These are phyloP conservation scores for Drosophila suboccidentalis DNA, from an alignment of 2,888 invertebrate genomes.

Conservation along the genomic window DNA sequence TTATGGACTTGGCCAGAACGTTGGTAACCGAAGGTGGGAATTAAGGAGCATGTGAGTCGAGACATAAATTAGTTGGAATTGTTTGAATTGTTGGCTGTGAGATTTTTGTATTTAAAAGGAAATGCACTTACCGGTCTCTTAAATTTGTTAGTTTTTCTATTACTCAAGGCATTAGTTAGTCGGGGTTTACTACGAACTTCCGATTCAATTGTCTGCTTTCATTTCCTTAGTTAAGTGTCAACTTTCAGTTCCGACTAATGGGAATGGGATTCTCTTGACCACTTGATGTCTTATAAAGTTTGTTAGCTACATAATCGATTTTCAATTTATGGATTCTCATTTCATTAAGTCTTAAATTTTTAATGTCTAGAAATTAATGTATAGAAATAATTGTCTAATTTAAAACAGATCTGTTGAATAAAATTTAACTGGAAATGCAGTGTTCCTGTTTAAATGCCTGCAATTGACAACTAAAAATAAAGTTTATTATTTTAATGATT, in stretches of 20 bases:
- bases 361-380: too few species aligned
- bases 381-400: too few species aligned
- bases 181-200: slow-evolving; percentile 1
- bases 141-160: slow-evolving; percentile 6
- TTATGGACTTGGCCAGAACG: slow-evolving; percentile 2
- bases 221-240: slow-evolving; percentile 1
- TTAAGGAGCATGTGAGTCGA: slow-evolving; percentile 19
- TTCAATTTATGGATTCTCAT: too few species aligned
- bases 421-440: too few species aligned
- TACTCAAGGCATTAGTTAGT: not conserved
- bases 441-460: too few species aligned
- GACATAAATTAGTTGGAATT: not conserved
- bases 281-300: not conserved
- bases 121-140: slow-evolving; percentile 13
- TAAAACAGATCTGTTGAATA: too few species aligned
- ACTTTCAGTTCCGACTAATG: not conserved
- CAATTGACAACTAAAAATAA: too few species aligned
- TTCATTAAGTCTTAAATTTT: too few species aligned
- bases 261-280: not conserved
- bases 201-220: slow-evolving; percentile 4
- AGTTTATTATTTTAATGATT: too few species aligned
- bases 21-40: slow-evolving; percentile 32
- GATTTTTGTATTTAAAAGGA: not conserved
- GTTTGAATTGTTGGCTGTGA: not conserved
- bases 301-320: too few species aligned